phyloP scores from a whole-genome alignment of 2,888 invertebrate species.

The Drosophila pseudotalamancana region DNA sequence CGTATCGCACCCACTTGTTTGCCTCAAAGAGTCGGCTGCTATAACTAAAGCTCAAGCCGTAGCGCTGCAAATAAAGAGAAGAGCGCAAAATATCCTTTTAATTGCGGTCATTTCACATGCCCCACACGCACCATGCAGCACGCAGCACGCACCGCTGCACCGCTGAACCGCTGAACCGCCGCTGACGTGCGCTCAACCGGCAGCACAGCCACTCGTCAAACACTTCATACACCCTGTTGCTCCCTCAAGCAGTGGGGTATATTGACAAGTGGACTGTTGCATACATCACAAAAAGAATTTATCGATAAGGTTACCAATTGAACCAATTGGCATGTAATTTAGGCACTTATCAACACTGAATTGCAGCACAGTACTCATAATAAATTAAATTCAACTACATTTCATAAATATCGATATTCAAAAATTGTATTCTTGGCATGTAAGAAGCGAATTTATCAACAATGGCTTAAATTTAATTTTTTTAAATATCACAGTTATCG shows the following conservation, averaged over 20 bases:
- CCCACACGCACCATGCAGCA: slow-evolving; percentile 38
- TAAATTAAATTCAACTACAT: too few species aligned
- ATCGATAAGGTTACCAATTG: too few species aligned
- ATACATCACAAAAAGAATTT: not conserved
- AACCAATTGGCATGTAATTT: not conserved
- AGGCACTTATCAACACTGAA: not conserved
- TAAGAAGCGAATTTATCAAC: too few species aligned
- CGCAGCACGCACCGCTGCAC: not conserved
- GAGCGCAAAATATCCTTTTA: slow-evolving; percentile 36
- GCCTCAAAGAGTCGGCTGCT: slow-evolving; percentile 8
- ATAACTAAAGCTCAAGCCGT: slow-evolving; percentile 4
- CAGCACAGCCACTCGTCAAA: slow-evolving; percentile 17
- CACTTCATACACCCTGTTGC: slow-evolving; percentile 20
- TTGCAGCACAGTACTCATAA: too few species aligned
- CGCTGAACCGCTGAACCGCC: slow-evolving; percentile 27
- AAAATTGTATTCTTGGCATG: too few species aligned
- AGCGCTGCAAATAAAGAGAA: slow-evolving; percentile 28
- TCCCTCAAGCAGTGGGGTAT: not conserved
- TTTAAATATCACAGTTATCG: too few species aligned
- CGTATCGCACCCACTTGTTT: slow-evolving; percentile 5
- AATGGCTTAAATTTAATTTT: too few species aligned
- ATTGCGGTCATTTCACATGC: slow-evolving; percentile 69
- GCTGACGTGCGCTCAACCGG: not conserved
- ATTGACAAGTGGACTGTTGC: not conserved
- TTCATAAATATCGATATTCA: too few species aligned